These are phyloP conservation scores for Rhodeus uyekii DNA, from an alignment of 2,797 vertebrate species.

Conservation along the genomic window DNA sequence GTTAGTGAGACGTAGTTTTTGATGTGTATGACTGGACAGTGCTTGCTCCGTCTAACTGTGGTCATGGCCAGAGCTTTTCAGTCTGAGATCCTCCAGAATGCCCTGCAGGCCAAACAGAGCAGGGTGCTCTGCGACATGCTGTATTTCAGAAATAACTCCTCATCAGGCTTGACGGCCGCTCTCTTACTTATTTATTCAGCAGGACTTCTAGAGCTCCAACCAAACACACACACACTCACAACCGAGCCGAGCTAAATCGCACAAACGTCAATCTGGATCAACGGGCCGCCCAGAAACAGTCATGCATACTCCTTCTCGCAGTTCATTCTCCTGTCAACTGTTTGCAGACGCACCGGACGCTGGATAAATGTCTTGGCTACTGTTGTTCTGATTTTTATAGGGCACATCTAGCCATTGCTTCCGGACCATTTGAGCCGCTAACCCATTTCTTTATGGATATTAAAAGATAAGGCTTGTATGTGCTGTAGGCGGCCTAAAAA, in stretches of 20 bases:
- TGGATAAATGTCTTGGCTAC: conserved; percentile 11
- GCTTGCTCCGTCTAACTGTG: conserved; percentile 40
- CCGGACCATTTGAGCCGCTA: conserved; percentile 14
- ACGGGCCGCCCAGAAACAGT: conserved; percentile 10
- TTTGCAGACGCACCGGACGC: background rate
- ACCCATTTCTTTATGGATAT: conserved; percentile 26
- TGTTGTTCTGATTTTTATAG: conserved; percentile 1
- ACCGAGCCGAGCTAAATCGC: background rate
- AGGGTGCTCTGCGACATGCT: conserved; percentile 75
- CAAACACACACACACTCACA: conserved; percentile 44
- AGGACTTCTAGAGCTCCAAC: conserved; percentile 60
- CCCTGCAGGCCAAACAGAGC: conserved; percentile 60
- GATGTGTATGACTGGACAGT: conserved; percentile 17
- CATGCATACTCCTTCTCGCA: background rate
- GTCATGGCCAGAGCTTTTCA: conserved; percentile 55
- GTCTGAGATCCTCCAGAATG: conserved; percentile 59
- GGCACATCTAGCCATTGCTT: conserved; percentile 1
- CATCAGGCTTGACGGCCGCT: conserved; percentile 75
- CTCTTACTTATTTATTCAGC: conserved; percentile 71
- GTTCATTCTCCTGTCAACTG: background rate
- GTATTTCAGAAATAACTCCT: conserved; percentile 70
- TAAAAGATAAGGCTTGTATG: conserved; percentile 29
- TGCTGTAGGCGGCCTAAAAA: conserved; percentile 31
- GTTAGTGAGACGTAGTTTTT: conserved; percentile 7
- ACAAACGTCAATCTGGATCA: conserved; percentile 34